A percentile compares a stretch with the other conserved stretches of the same genome.
Conservation (phyloP, 2,113 vertebrate genomes). For the Phylloscopus whistleri region DNA sequence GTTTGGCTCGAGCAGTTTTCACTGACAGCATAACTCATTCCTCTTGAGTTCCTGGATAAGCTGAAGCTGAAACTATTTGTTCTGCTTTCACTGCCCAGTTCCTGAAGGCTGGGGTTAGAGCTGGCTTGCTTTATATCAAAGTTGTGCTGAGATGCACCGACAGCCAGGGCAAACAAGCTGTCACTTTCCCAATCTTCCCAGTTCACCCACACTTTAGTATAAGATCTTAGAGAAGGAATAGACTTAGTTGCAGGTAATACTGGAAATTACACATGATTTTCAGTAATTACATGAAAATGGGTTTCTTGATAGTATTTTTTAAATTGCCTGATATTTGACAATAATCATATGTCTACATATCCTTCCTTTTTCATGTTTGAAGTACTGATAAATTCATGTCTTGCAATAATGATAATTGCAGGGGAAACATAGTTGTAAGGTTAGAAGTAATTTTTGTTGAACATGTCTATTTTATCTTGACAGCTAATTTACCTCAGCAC, state of each 20-base stretch:
- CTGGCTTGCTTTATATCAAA: background rate
- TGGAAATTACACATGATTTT: background rate
- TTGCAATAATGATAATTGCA: background rate
- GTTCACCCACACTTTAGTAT: background rate
- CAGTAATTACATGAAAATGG: background rate
- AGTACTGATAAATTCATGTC: background rate
- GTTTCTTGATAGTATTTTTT: background rate
- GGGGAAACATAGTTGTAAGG: background rate
- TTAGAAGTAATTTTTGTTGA: background rate
- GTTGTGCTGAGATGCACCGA: background rate
- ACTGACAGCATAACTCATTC: slow-evolving; percentile 40
- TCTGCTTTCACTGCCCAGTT: slow-evolving; percentile 15
- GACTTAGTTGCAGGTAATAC: background rate
- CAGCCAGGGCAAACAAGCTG: background rate
- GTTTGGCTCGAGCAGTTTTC: slow-evolving; percentile 13
- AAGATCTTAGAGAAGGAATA: background rate
- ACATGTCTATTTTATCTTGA: background rate
- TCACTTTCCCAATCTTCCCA: background rate
- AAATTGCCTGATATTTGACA: background rate
- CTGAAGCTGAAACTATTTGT: slow-evolving; percentile 23
- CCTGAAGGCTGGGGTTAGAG: background rate
- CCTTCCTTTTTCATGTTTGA: background rate
- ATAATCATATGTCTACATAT: background rate
- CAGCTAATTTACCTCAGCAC: background rate
- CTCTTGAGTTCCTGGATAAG: slow-evolving; percentile 42